phyloP scores from a whole-genome alignment of 2,797 vertebrate species.

The Otolemur crassicaudatus region DNA sequence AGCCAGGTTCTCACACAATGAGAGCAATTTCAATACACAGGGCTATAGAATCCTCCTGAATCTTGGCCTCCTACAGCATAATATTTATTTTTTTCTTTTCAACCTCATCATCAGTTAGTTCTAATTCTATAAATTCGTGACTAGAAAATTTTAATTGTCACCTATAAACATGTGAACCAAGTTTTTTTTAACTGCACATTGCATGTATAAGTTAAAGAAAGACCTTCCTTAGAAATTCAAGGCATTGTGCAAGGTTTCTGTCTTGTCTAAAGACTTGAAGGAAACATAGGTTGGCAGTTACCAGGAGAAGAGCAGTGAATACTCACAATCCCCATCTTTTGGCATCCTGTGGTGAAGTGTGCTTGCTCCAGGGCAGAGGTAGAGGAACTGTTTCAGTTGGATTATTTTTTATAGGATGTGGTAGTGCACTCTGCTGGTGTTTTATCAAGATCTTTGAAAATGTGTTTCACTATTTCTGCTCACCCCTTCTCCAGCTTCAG shows the following conservation, averaged over 20 bases:
- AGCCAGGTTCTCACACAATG: not conserved
- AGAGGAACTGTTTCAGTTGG: rapidly evolving
- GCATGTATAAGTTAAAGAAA: not conserved
- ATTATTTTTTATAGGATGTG: not conserved
- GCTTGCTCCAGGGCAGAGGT: not conserved
- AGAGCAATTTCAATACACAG: too few species aligned
- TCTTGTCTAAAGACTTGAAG: not conserved
- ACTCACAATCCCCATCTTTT: not conserved
- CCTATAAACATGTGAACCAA: too few species aligned
- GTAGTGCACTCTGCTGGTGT: rapidly evolving
- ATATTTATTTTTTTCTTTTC: not conserved
- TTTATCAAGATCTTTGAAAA: not conserved
- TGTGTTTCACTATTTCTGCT: rapidly evolving
- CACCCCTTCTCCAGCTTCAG: not conserved
- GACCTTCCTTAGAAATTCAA: not conserved
- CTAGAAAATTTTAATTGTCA: not conserved
- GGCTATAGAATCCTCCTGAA: not conserved
- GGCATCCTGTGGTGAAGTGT: not conserved
- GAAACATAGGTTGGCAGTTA: too few species aligned
- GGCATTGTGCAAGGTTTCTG: not conserved
- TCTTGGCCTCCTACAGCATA: not conserved
- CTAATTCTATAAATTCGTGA: not conserved
- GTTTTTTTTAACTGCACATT: not conserved
- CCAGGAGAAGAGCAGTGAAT: not conserved
- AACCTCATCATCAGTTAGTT: not conserved